These are phyloP conservation scores for Nomada ferruginata DNA, from an alignment of 2,888 invertebrate genomes.

Conservation along the genomic window DNA sequence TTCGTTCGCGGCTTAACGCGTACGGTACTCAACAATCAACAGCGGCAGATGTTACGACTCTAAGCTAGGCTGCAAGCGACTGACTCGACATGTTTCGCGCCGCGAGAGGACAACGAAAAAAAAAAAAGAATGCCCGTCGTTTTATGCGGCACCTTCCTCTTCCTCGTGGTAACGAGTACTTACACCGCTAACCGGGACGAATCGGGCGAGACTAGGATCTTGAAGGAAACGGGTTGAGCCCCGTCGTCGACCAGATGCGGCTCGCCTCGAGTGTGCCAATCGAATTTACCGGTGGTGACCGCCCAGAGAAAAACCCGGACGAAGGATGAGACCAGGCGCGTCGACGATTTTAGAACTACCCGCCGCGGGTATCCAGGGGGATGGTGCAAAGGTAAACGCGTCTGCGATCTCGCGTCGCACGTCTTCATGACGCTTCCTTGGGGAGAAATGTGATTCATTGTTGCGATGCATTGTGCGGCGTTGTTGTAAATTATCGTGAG, in stretches of 20 bases:
- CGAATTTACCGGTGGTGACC: conserved; percentile 25
- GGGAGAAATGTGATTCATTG: conserved; percentile 11
- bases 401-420: conserved; percentile 23
- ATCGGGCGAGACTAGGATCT: conserved; percentile 40
- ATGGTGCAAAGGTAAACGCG: conserved; percentile 10
- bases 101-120: not conserved
- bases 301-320: conserved; percentile 18
- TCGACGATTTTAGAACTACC: conserved; percentile 14
- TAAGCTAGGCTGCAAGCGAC: conserved; percentile 67
- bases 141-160: conserved; percentile 72
- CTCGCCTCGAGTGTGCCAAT: conserved; percentile 38
- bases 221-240: conserved; percentile 42
- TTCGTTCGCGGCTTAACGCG: conserved; percentile 44
- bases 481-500: not conserved
- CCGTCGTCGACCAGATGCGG: conserved; percentile 40
- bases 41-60: conserved; percentile 76
- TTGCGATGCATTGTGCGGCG: not conserved
- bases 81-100: conserved; percentile 80
- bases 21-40: conserved; percentile 67
- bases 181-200: conserved; percentile 47
- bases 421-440: conserved; percentile 1
- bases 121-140: conserved; percentile 41
- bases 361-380: conserved; percentile 16
- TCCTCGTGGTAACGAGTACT: conserved; percentile 73
- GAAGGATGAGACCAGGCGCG: conserved; percentile 14